phyloP scores from a whole-genome alignment of 2,888 invertebrate species.

The Pharmacophagus antenor region DNA sequence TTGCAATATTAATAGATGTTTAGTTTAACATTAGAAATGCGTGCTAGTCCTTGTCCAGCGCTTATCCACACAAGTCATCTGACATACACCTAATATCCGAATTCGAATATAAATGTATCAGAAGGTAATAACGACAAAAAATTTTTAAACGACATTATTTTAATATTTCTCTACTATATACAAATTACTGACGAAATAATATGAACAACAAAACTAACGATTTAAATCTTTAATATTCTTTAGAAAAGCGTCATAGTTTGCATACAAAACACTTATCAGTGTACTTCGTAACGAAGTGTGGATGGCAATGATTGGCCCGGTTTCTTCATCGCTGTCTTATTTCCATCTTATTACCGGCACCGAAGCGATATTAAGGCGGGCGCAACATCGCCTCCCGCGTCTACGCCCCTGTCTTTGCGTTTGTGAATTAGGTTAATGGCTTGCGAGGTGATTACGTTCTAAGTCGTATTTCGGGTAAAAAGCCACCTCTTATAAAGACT shows the following conservation, averaged over 20 bases:
- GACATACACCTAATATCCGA: too few species aligned
- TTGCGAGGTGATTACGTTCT: conserved; percentile 80
- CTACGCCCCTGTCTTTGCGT: conserved; percentile 76
- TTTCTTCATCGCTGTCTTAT: conserved; percentile 73
- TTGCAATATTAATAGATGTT: too few species aligned
- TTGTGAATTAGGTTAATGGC: conserved; percentile 81
- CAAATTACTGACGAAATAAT: too few species aligned
- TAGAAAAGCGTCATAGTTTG: conserved; percentile 2
- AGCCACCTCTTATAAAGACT: conserved; percentile 67
- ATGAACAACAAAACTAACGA: too few species aligned
- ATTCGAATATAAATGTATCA: too few species aligned
- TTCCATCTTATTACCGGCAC: conserved; percentile 79
- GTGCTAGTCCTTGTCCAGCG: too few species aligned
- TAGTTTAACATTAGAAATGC: too few species aligned
- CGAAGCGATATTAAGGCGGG: conserved; percentile 76
- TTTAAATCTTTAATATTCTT: too few species aligned
- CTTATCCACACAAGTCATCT: too few species aligned
- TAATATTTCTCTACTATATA: too few species aligned
- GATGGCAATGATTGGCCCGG: conserved; percentile 74
- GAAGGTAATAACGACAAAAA: too few species aligned
- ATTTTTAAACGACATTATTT: too few species aligned
- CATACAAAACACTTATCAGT: conserved; percentile 31
- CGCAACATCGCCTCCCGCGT: conserved; percentile 57
- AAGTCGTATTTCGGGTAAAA: conserved; percentile 71
- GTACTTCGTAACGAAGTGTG: conserved; percentile 37